These are phyloP conservation scores for Acleris holmiana DNA, from an alignment of 2,888 invertebrate species.

Conservation along the genomic window DNA sequence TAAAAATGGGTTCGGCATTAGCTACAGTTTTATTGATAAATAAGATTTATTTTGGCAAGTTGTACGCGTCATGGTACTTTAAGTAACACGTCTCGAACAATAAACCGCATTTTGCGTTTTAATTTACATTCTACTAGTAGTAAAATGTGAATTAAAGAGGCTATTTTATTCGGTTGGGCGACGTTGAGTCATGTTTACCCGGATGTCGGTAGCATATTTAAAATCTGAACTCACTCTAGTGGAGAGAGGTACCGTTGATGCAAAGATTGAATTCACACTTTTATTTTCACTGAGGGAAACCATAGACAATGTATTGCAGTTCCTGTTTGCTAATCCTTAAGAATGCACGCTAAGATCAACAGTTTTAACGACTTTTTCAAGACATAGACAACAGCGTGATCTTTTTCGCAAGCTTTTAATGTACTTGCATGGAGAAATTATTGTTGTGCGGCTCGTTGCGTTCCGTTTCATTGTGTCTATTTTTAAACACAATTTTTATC, in stretches of 20 bases:
- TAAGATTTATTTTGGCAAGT: constrained; percentile 19
- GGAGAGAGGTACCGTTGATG: constrained; percentile 69
- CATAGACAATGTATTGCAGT: constrained; percentile 51
- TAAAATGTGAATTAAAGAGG: constrained; percentile 33
- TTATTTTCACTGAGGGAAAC: constrained; percentile 72
- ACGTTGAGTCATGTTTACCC: constrained; percentile 65
- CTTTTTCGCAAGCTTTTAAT: constrained; percentile 19
- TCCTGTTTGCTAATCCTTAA: constrained; percentile 49
- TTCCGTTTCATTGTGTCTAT: constrained; percentile 18
- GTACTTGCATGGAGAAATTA: constrained; percentile 12
- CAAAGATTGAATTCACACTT: constrained; percentile 75
- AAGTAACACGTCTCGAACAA: constrained; percentile 40
- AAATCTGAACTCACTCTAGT: constrained; percentile 70
- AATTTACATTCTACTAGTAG: constrained; percentile 43
- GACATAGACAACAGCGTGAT: constrained; percentile 12
- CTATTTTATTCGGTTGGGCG: constrained; percentile 35
- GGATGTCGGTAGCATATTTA: constrained; percentile 67
- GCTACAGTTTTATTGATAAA: constrained; percentile 4
- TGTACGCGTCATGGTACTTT: constrained; percentile 38
- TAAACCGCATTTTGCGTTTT: constrained; percentile 44
- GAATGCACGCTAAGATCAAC: constrained; percentile 38
- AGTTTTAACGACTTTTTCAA: constrained; percentile 35
- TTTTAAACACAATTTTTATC: constrained; percentile 10
- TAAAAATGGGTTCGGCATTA: background rate
- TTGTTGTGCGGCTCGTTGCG: constrained; percentile 12